Percentiles rank a stretch among this genome's conserved stretches.
Evolutionary conservation across 2,797 vertebrate genomes (phyloP).

Genomic region (Nothura maculosa): DNA sequence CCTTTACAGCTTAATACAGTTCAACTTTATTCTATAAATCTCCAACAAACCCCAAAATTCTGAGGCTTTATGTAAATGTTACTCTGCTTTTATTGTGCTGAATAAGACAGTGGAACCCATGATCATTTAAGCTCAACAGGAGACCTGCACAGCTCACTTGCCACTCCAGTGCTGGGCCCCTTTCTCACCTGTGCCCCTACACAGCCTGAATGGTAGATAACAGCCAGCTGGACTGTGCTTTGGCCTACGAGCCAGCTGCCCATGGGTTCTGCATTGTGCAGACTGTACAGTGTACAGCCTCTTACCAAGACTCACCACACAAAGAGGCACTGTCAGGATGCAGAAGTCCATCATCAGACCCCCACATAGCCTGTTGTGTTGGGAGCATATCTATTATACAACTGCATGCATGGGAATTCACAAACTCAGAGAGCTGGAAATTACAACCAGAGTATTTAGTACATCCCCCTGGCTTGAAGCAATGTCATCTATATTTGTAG

Average conservation of each 20-base stretch:
- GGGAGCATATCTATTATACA: accelerated
- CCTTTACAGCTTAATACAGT: not conserved
- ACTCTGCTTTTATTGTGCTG: not conserved
- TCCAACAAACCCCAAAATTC: too few species aligned
- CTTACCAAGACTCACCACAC: not conserved
- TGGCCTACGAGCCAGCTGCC: not conserved
- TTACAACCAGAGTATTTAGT: not conserved
- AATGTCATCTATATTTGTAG: not conserved
- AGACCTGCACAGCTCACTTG: too few species aligned
- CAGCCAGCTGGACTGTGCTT: not conserved
- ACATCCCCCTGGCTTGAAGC: not conserved
- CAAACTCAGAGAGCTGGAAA: not conserved
- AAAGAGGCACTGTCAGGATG: accelerated
- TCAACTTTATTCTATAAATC: not conserved
- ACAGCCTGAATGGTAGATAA: not conserved
- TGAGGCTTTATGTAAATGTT: not conserved
- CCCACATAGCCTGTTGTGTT: not conserved
- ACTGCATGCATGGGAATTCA: accelerated
- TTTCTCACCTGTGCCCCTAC: not conserved
- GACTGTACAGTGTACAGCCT: not conserved
- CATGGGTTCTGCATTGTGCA: not conserved
- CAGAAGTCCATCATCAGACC: not conserved
- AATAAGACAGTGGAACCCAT: not conserved
- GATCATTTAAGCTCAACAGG: not conserved
- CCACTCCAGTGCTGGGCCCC: not conserved